Percentiles rank a stretch among this genome's conserved stretches.
These are phyloP conservation scores for Drosophila monieri DNA, from an alignment of 2,888 invertebrate species.

Conservation along the genomic window DNA sequence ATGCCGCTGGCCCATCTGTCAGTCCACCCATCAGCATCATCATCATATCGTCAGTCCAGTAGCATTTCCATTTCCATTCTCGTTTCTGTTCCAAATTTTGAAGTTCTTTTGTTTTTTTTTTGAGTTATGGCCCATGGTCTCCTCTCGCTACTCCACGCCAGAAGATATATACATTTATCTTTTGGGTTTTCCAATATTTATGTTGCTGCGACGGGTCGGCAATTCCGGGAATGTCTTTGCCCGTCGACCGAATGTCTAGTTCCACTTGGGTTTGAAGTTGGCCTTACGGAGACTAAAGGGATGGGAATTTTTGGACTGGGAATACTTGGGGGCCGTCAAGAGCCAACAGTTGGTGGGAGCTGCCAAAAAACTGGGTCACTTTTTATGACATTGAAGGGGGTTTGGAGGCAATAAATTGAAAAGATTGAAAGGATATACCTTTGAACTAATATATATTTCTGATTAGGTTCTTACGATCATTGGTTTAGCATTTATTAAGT, in stretches of 20 bases:
- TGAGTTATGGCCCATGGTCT: slow-evolving; percentile 66
- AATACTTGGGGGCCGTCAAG: background rate
- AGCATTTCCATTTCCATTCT: background rate
- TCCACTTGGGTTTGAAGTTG: slow-evolving; percentile 55
- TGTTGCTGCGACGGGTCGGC: slow-evolving; percentile 49
- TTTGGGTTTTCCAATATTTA: slow-evolving; percentile 29
- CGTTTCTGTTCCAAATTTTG: slow-evolving; percentile 50
- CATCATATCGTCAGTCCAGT: slow-evolving; percentile 26
- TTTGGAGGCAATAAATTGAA: background rate
- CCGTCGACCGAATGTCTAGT: slow-evolving; percentile 68
- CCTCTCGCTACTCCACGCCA: slow-evolving; percentile 50
- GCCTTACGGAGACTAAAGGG: background rate
- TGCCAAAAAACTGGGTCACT: slow-evolving; percentile 52
- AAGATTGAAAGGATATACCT: background rate
- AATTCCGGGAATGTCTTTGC: slow-evolving; percentile 67
- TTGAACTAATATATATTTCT: background rate
- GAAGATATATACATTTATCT: slow-evolving; percentile 5
- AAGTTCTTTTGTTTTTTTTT: slow-evolving; percentile 62
- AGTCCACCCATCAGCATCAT: slow-evolving; percentile 65
- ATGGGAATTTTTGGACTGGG: background rate
- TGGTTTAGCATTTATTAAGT: too few relatives aligned
- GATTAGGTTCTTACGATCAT: too few relatives aligned
- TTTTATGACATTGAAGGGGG: background rate
- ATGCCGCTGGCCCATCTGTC: slow-evolving; percentile 68
- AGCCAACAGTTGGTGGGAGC: background rate